Base-by-base conservation (phyloP, 2,888 invertebrate species). In the Cheilosia vernalis region DNA sequence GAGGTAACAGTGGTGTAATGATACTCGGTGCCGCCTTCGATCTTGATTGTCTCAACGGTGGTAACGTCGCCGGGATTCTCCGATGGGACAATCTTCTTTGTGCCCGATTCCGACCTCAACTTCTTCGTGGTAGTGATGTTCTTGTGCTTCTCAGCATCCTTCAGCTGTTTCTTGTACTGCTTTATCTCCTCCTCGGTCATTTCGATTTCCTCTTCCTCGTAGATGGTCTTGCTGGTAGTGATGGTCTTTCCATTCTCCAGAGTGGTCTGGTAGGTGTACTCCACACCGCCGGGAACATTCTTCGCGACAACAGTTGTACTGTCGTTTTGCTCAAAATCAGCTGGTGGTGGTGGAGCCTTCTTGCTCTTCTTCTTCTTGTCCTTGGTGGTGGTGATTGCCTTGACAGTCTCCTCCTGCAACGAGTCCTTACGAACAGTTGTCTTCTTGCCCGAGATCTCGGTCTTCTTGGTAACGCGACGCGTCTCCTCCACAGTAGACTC, bases 31-130 rank as follows among this genome's bases (percentile, higher is more conserved):
- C 92, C 92, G 17, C 92, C 92, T 55, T 90, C 88, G 69, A 92
- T 92, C 76, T 90, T 89, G 78, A 91, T 91, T 53, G 92, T 92
- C 88, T 92, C 92, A 2, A 92, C 91, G 37, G 92, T 92, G 73
- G 92, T 92, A 2, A 92, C 91, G 69, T 92, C 92, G 6, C 92
- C 92, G 2, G 91, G 90, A 84, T 92, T 91, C 70, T 92, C 92
- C 0, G 91, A 91, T 44, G 92, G 92, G 6, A 92, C 90, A 66
- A 91, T 87, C 88, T 92, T 91, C 88, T 92, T 92, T 61, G 91
- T 91, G 73, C 92, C 92, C 56, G 90, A 90, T 85, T 91, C 90
- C 2, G 91, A 91, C 87, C 87, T 89, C n/a, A 92, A 87, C 76
- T 90, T 91, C 88, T 90, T 92, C 61, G 91, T 90, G 87, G 89